Evolutionary conservation across 1,140 invertebrate genomes (phyloP).

Genomic region (Chionoecetes opilio): DNA sequence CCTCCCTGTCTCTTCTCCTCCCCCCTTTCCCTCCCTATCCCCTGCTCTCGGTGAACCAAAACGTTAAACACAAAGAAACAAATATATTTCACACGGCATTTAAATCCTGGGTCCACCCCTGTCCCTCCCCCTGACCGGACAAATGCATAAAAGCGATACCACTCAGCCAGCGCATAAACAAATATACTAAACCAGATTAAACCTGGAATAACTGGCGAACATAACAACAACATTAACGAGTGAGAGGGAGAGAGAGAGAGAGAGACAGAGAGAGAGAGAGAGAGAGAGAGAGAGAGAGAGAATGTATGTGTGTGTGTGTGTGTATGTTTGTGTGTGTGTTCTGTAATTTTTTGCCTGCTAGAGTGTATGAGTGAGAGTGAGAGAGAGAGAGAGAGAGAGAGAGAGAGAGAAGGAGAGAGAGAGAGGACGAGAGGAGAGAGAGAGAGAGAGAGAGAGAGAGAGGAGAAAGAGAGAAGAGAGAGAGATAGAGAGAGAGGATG

Average conservation of each 20-base stretch:
- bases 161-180: background rate
- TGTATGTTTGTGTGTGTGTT: no score
- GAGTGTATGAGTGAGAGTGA: no score
- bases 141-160: slow-evolving; percentile 29
- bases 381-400: no score
- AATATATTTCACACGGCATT: slow-evolving; percentile 30
- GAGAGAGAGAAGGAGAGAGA: no score
- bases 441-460: background rate
- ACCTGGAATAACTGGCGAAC: background rate
- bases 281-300: slow-evolving; percentile 36
- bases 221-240: slow-evolving; percentile 20
- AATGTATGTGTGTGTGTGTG: no score
- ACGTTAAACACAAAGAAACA: background rate
- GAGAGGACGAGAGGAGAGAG: background rate
- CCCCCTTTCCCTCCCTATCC: background rate
- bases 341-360: no score
- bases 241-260: slow-evolving; percentile 25
- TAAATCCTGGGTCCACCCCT: background rate
- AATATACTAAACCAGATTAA: slow-evolving; percentile 23
- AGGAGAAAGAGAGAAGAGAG: background rate
- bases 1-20: background rate
- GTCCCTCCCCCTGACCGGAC: background rate
- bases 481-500: background rate
- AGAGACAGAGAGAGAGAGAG: slow-evolving; percentile 18
- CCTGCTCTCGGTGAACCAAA: background rate